Conservation (phyloP, 2,113 vertebrate species). For the Oreochromis niloticus region DNA sequence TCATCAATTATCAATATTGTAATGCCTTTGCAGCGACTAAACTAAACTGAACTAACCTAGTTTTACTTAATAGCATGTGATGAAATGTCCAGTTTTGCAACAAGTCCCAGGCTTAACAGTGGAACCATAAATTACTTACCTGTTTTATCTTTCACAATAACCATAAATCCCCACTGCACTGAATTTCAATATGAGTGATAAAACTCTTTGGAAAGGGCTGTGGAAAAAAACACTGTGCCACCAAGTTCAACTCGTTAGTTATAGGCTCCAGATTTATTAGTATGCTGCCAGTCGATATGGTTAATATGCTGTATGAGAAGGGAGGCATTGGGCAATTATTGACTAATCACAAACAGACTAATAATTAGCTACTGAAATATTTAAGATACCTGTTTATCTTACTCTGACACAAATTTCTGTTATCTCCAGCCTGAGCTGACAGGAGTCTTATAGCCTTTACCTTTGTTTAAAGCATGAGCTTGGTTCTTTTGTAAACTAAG, state of each 20-base stretch:
- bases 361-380: slow-evolving; percentile 34
- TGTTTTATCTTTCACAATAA: slow-evolving; percentile 8
- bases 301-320: background rate
- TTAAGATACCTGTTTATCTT: background rate
- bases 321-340: background rate
- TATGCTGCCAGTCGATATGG: background rate
- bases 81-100: background rate
- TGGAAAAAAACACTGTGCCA: background rate
- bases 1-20: background rate
- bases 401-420: background rate
- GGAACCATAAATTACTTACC: slow-evolving; percentile 11
- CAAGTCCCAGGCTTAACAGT: background rate
- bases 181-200: background rate
- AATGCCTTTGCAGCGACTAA: background rate
- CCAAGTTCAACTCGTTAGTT: background rate
- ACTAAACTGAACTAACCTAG: fast-evolving
- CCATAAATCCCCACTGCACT: slow-evolving; percentile 14
- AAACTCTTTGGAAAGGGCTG: background rate
- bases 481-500: background rate
- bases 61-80: background rate
- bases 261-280: background rate
- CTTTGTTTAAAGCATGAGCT: background rate
- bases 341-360: slow-evolving; percentile 34
- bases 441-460: background rate
- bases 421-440: background rate